These are phyloP conservation scores for Eira barbara DNA, from an alignment of 2,113 vertebrate species.

Conservation along the genomic window DNA sequence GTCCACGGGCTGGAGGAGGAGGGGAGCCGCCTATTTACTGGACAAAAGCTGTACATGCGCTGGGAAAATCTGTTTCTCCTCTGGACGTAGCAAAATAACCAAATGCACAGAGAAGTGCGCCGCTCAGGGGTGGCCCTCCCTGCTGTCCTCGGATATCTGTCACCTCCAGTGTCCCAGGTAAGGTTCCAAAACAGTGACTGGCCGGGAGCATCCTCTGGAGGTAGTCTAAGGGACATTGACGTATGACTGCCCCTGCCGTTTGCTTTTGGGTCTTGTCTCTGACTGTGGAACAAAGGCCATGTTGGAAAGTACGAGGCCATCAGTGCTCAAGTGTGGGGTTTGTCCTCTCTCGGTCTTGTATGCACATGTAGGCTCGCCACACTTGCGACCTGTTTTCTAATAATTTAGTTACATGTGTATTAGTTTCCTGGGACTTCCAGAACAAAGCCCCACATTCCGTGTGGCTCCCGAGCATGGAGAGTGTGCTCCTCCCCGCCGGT, in stretches of 20 bases:
- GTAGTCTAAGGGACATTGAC: accelerated
- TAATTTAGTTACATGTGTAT: background rate
- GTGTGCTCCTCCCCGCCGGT: accelerated
- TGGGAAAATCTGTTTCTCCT: background rate
- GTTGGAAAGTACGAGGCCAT: background rate
- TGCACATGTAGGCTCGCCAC: accelerated
- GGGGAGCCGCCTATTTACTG: accelerated
- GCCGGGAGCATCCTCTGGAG: background rate
- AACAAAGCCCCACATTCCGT: background rate
- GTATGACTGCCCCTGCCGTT: accelerated
- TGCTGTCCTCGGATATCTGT: background rate
- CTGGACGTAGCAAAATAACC: background rate
- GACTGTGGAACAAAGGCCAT: accelerated
- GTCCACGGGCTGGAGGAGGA: background rate
- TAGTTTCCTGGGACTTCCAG: background rate
- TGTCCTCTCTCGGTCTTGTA: accelerated
- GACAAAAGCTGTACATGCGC: accelerated
- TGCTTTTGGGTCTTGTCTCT: background rate
- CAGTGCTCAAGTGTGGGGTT: accelerated
- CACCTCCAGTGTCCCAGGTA: accelerated
- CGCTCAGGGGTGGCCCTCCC: accelerated
- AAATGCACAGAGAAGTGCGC: background rate
- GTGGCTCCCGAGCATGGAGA: accelerated
- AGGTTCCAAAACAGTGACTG: accelerated
- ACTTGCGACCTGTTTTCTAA: background rate